A percentile compares a stretch with the other conserved stretches of the same genome.
These are phyloP conservation scores for Dendrocincla tyrannina DNA, from an alignment of 2,797 vertebrate species.

Conservation along the genomic window DNA sequence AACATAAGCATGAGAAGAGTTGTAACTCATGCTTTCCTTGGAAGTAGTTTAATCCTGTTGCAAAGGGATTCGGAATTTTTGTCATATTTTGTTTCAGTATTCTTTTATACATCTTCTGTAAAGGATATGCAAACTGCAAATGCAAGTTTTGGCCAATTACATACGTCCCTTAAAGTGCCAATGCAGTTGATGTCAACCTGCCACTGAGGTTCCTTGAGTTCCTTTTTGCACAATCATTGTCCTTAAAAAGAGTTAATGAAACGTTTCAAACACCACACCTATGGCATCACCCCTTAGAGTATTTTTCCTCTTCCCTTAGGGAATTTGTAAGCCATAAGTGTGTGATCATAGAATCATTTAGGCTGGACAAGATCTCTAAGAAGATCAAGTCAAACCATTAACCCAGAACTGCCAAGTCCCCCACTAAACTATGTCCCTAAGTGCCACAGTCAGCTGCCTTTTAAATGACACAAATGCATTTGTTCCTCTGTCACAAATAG, in stretches of 20 bases:
- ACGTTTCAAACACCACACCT: neutral
- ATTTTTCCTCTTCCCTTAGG: neutral
- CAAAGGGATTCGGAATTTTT: neutral
- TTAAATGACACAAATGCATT: neutral
- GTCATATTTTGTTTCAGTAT: neutral
- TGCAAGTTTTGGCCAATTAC: accelerated
- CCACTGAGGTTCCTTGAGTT: neutral
- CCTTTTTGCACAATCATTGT: neutral
- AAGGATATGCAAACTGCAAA: neutral
- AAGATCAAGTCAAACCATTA: neutral
- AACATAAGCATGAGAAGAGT: neutral
- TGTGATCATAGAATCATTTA: neutral
- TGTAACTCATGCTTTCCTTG: neutral
- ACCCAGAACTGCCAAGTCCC: neutral
- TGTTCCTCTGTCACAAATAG: neutral
- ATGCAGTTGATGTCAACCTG: neutral
- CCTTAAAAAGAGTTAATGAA: neutral
- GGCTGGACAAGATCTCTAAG: neutral
- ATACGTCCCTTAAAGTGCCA: accelerated
- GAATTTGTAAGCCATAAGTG: neutral
- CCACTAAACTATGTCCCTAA: neutral
- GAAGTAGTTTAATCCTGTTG: neutral
- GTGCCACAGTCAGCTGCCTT: neutral
- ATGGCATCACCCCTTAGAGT: accelerated
- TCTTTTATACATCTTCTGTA: neutral